Base-by-base conservation (phyloP, 2,888 invertebrate species). In the Boloria euphrosyne region DNA sequence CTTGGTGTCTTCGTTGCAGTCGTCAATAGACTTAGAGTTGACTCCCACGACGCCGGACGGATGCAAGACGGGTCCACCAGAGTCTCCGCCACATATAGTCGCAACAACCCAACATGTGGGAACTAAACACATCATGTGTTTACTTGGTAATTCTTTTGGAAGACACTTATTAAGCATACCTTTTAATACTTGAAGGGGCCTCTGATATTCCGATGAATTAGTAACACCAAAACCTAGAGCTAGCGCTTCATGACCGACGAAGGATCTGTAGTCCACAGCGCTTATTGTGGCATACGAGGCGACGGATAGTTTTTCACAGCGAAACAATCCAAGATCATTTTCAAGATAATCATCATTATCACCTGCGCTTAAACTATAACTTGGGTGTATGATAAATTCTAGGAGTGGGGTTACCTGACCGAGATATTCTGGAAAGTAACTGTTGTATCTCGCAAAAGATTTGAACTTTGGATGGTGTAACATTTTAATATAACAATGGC, bases 361-460 rank as follows among this genome's bases (percentile, higher is more conserved):
- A n/a, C n/a, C n/a, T n/a, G n/a, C n/a, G n/a, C n/a, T n/a, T n/a
- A n/a, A n/a, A n/a, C n/a, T n/a, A 38, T 55, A 63, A 13, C 58
- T 38, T n/a, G 67, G 63, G 27, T 67, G 63, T 13, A 44, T 4
- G 31, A 53, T 6, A 27, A 49, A 10, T 10, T 59, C 46, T 13
- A 59, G 22, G 5, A 67, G 47, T 16, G 53, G 47, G 27, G 47
- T 49, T 54, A 67, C 10, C 18, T 63, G 17, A 47, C 67, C 67
- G 13, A 14, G 22, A 17, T 38, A 1, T 18, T 58, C 38, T 14
- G 67, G 67, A 63, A 59, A 67, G n/a, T 67, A 63, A 47, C 58
- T 67, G n/a, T 67, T 63, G 13, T 53, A 67, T 54, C 67, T 67
- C 13, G 46, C 58, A 51, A 47, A 62, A 10, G 14, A 16, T 49